Percentiles rank a stretch among this genome's conserved stretches.
Evolutionary conservation across 2,888 invertebrate genomes (phyloP).

Genomic region (Serrognathus titanus): DNA sequence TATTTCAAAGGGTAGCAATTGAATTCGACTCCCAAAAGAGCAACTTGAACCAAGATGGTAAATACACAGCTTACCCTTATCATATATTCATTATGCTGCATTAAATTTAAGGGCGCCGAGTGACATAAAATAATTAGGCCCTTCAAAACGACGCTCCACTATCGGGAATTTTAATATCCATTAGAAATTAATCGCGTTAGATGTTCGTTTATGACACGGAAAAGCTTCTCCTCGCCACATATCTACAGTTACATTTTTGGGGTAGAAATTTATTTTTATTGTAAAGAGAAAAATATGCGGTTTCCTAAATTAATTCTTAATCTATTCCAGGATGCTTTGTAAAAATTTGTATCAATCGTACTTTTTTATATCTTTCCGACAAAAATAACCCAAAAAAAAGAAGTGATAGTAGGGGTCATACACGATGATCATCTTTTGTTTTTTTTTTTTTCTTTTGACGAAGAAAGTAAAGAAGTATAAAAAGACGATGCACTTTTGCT

Average conservation of each 20-base stretch:
- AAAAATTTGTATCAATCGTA: too few relatives aligned
- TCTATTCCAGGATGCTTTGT: too few relatives aligned
- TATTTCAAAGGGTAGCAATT: constrained; percentile 46
- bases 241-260: neutral
- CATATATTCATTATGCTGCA: constrained; percentile 46
- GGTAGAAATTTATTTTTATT: too few relatives aligned
- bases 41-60: constrained; percentile 41
- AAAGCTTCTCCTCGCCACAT: neutral
- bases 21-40: constrained; percentile 45
- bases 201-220: neutral
- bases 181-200: constrained; percentile 6
- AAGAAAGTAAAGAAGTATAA: too few relatives aligned
- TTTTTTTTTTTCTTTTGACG: too few relatives aligned
- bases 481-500: too few relatives aligned
- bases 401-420: too few relatives aligned
- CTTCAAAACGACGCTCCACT: neutral
- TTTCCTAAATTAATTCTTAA: too few relatives aligned
- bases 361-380: too few relatives aligned
- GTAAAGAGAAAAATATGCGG: too few relatives aligned
- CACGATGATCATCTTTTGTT: too few relatives aligned
- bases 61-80: constrained; percentile 43
- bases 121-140: constrained; percentile 17
- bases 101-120: constrained; percentile 29
- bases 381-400: too few relatives aligned
- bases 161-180: constrained; percentile 4